These are phyloP conservation scores for Sebastes melanostomus DNA, from an alignment of 2,797 vertebrate species.

Conservation along the genomic window DNA sequence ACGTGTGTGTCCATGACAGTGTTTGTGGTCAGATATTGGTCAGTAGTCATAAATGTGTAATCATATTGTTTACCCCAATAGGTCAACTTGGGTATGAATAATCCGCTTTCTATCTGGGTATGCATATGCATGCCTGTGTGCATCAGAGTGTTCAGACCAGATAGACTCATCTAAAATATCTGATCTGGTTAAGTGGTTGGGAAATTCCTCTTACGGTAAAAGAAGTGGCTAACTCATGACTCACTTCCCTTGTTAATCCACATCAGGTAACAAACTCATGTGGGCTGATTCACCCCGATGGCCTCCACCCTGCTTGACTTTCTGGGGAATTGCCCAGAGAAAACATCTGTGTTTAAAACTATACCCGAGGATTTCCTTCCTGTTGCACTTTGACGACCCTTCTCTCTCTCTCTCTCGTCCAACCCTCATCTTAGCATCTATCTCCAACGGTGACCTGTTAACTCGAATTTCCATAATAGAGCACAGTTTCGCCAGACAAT, in stretches of 20 bases:
- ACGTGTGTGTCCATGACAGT: neutral
- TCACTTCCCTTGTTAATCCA: constrained; percentile 51
- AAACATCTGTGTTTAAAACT: constrained; percentile 8
- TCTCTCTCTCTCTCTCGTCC: neutral
- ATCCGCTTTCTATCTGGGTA: neutral
- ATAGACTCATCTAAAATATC: constrained; percentile 34
- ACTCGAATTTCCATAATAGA: neutral
- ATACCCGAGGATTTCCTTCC: neutral
- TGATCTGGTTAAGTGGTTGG: constrained; percentile 51
- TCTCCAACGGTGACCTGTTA: neutral
- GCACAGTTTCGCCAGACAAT: neutral
- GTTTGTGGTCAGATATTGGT: neutral
- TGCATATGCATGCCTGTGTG: neutral
- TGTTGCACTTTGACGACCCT: neutral
- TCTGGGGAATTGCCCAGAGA: constrained; percentile 42
- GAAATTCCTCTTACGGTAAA: constrained; percentile 57
- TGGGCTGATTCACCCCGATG: constrained; percentile 29
- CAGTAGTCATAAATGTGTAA: neutral
- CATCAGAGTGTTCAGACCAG: neutral
- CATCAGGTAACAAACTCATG: constrained; percentile 51
- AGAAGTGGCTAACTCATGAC: constrained; percentile 27
- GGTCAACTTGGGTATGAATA: neutral
- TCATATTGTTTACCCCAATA: neutral
- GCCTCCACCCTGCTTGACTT: constrained; percentile 34
- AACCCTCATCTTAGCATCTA: neutral